Percentiles rank a stretch among this genome's conserved stretches.
phyloP scores from a whole-genome alignment of 2,888 invertebrate genomes.

The Pristionchus maxplancki region DNA sequence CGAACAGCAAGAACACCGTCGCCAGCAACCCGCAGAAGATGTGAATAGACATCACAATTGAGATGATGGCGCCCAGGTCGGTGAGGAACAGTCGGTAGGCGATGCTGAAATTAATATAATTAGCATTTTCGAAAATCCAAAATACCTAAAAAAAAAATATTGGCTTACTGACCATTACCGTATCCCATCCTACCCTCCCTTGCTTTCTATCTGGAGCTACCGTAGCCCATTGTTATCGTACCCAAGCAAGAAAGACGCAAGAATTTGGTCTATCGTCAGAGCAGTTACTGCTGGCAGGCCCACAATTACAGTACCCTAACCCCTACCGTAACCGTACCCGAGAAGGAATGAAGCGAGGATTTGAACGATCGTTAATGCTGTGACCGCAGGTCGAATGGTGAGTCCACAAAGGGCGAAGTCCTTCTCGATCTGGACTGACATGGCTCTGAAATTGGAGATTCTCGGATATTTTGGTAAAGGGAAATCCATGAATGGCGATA shows the following conservation, averaged over 20 bases:
- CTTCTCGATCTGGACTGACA: constrained; percentile 49
- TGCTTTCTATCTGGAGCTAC: background rate
- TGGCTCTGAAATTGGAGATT: background rate
- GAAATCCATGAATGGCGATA: too few relatives aligned
- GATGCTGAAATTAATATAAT: too few relatives aligned
- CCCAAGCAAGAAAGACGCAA: constrained; percentile 10
- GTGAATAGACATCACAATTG: constrained; percentile 65
- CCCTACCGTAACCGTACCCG: background rate
- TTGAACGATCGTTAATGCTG: constrained; percentile 10
- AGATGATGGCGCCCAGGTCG: constrained; percentile 58
- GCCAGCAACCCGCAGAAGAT: constrained; percentile 58
- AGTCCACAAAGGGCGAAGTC: constrained; percentile 47
- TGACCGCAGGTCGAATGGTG: constrained; percentile 40
- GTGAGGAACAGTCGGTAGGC: constrained; percentile 59
- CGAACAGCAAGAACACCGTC: constrained; percentile 59
- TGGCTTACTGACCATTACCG: background rate
- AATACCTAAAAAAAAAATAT: constrained; percentile 29
- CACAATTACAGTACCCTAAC: background rate
- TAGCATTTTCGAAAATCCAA: too few relatives aligned
- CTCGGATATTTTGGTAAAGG: background rate
- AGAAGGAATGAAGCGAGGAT: background rate
- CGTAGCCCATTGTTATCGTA: background rate
- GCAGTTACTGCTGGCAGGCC: constrained; percentile 24
- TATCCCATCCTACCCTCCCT: background rate
- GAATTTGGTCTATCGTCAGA: constrained; percentile 21